Base-by-base conservation (phyloP, 1,140 invertebrate species). In the Notospermus geniculatus region DNA sequence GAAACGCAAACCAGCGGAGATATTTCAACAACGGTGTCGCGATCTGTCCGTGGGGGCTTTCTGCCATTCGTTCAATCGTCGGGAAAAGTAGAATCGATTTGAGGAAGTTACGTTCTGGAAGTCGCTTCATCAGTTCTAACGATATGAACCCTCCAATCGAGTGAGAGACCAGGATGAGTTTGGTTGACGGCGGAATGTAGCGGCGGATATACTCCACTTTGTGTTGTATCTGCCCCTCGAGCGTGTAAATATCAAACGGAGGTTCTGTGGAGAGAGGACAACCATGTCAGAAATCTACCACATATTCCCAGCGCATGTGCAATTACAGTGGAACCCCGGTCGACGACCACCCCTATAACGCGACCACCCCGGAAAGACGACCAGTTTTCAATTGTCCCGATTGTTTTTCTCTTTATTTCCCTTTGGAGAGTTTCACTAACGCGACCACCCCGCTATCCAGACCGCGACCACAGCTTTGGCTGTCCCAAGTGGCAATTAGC, bases 121-220 rank as follows among this genome's bases (percentile, higher is more conserved):
- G 57, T 17, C 63, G 72, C 66, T 89, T 85, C 2, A 94, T 68
- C 22, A 92, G 70, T 67, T 93, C 86, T n/a, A 91, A 73, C 61
- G 86, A 84, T 64, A 93, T 88, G 84, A 91, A 91, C 63, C 86
- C 84, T 0, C 92, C 92, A 70, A 93, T 89, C 0, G 92, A 94
- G 83, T 94, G 92, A 1, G 89, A 91, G 65, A 94, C 84, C 0
- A 93, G 69, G 77, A 91, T 86, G 2, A 95, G 62, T 54, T 63
- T 69, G 32, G 73, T 69, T 67, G 72, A 81, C 39, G 81, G 66
- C 4, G 91, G 89, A 57, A 92, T 81, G 71, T 87, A 88, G 60
- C 87, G 83, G 60, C 86, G 82, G 45, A 93, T 87, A 77, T 93
- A 92, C 50, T 86, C 83, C 15, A 86, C 82, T 80, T 93, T 93